Conservation (phyloP, 2,888 invertebrate genomes). For the Thymelicus sylvestris region DNA sequence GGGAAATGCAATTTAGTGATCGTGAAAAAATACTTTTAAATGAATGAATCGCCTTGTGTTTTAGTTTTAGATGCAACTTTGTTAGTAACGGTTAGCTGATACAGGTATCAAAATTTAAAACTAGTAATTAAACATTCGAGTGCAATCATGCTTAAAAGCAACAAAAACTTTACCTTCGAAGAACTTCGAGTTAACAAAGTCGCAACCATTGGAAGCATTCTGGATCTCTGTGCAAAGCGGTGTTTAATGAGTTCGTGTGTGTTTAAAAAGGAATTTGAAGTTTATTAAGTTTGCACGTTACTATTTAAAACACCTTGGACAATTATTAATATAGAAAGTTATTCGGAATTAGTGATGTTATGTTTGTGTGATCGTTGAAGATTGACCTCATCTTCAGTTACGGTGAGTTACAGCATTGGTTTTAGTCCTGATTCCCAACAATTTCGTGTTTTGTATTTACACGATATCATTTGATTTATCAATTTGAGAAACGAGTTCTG, state of each 20-base stretch:
- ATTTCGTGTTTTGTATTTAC: slow-evolving; percentile 36
- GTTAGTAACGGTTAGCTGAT: slow-evolving; percentile 44
- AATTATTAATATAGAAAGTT: slow-evolving; percentile 20
- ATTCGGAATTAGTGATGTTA: slow-evolving; percentile 35
- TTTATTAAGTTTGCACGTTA: background rate
- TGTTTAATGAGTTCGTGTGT: slow-evolving; percentile 66
- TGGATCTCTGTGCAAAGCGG: slow-evolving; percentile 80
- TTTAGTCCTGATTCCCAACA: slow-evolving; percentile 34
- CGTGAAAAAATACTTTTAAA: background rate
- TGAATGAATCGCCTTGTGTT: slow-evolving; percentile 10
- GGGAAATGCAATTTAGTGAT: background rate
- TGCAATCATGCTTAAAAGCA: slow-evolving; percentile 77
- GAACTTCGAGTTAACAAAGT: slow-evolving; percentile 66
- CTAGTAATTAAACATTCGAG: slow-evolving; percentile 3
- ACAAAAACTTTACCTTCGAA: slow-evolving; percentile 80
- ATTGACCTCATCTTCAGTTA: slow-evolving; percentile 18
- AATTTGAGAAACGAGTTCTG: slow-evolving; percentile 39
- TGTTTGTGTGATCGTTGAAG: slow-evolving; percentile 26
- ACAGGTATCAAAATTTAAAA: slow-evolving; percentile 6
- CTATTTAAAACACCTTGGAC: slow-evolving; percentile 16
- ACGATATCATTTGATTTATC: slow-evolving; percentile 20
- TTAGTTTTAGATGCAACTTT: slow-evolving; percentile 43
- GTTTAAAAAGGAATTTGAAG: slow-evolving; percentile 19
- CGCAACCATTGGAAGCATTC: slow-evolving; percentile 73
- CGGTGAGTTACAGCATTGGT: slow-evolving; percentile 19